phyloP scores from a whole-genome alignment of 2,888 invertebrate genomes.

The Xanthorhoe designata region DNA sequence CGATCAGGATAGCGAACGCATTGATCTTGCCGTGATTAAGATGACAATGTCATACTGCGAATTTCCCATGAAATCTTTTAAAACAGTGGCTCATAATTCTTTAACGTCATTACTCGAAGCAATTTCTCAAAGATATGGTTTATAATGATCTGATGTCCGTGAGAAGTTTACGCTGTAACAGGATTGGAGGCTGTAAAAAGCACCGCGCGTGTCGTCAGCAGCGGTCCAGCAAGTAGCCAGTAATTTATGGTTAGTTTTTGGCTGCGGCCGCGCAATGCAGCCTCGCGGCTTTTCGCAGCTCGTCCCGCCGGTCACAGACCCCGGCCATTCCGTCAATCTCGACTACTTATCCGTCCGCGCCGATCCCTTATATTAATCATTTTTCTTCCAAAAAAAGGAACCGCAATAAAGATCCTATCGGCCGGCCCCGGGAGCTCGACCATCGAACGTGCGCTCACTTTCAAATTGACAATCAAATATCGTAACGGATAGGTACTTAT shows the following conservation, averaged over 20 bases:
- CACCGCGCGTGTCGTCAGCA: constrained; percentile 77
- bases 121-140: constrained; percentile 74
- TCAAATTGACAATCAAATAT: constrained; percentile 80
- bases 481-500: constrained; percentile 73
- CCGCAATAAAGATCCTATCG: constrained; percentile 79
- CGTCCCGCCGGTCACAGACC: constrained; percentile 79
- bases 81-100: constrained; percentile 66
- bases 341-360: constrained; percentile 81
- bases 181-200: constrained; percentile 75
- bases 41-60: constrained; percentile 57
- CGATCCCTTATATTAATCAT: constrained; percentile 82
- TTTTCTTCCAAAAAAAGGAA: constrained; percentile 72
- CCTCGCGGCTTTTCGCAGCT: constrained; percentile 78
- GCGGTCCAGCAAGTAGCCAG: constrained; percentile 80
- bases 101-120: constrained; percentile 72
- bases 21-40: constrained; percentile 54
- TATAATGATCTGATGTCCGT: constrained; percentile 75
- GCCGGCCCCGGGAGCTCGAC: constrained; percentile 60
- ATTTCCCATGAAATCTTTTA: constrained; percentile 62
- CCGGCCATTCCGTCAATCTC: constrained; percentile 81
- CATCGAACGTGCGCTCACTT: constrained; percentile 58
- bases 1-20: constrained; percentile 47
- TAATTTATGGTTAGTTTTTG: constrained; percentile 87
- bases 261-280: constrained; percentile 80
- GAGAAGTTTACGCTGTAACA: constrained; percentile 81